Conservation (phyloP, 2,113 vertebrate genomes). For the Semicossyphus pulcher region DNA sequence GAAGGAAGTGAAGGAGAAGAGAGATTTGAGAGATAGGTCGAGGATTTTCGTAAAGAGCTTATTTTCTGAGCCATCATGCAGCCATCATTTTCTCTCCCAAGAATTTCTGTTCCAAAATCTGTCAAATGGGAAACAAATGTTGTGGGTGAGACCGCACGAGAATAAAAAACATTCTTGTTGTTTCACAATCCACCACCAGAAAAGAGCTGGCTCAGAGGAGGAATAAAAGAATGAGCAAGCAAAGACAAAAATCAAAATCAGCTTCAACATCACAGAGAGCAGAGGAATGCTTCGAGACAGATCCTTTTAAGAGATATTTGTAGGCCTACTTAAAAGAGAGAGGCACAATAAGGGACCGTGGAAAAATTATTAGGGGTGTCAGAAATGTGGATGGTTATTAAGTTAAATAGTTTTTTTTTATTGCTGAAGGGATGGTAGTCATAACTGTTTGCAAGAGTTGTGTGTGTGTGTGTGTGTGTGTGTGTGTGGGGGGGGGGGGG, state of each 20-base stretch:
- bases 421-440: neutral
- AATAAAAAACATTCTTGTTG: conserved; percentile 80
- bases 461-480: too few relatives aligned
- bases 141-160: conserved; percentile 71
- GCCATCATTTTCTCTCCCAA: conserved; percentile 67
- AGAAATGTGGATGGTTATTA: neutral
- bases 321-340: conserved; percentile 20
- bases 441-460: too few relatives aligned
- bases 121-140: conserved; percentile 83
- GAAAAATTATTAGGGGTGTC: conserved; percentile 22
- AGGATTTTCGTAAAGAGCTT: conserved; percentile 60
- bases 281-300: conserved; percentile 51
- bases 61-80: conserved; percentile 67
- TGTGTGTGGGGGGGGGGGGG: too few relatives aligned
- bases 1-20: conserved; percentile 54
- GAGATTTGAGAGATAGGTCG: conserved; percentile 59
- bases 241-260: conserved; percentile 73
- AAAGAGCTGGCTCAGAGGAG: conserved; percentile 72
- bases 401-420: neutral
- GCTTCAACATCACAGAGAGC: conserved; percentile 69
- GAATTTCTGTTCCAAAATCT: conserved; percentile 75
- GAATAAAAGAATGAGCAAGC: conserved; percentile 73
- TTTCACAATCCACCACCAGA: conserved; percentile 79
- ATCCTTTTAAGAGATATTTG: conserved; percentile 40
- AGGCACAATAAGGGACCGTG: conserved; percentile 13